These are phyloP conservation scores for Selenia dentaria DNA, from an alignment of 2,888 invertebrate genomes.

Conservation along the genomic window DNA sequence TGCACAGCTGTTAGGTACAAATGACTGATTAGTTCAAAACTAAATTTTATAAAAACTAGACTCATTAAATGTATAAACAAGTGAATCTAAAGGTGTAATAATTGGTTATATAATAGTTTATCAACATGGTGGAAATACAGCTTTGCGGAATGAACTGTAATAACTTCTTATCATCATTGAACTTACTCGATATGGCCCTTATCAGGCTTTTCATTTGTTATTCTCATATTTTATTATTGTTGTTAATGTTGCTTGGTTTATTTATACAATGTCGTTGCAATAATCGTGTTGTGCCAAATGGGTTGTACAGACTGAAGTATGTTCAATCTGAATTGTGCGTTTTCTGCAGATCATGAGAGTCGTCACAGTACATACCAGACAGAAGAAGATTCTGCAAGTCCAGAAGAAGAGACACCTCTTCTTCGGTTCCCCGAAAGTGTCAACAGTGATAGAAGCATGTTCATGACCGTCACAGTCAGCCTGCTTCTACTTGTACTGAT, in stretches of 20 bases:
- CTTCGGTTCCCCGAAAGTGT: slow-evolving; percentile 46
- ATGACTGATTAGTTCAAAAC: background rate
- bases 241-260: background rate
- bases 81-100: background rate
- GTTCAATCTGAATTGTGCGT: slow-evolving; percentile 8
- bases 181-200: background rate
- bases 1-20: background rate
- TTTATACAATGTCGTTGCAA: background rate
- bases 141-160: slow-evolving; percentile 24
- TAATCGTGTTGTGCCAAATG: slow-evolving; percentile 3
- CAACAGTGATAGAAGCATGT: slow-evolving; percentile 28
- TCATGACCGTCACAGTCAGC: slow-evolving; percentile 49
- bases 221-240: too few relatives aligned
- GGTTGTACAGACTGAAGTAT: slow-evolving; percentile 1
- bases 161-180: slow-evolving; percentile 10
- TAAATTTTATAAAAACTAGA: background rate
- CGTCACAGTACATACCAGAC: slow-evolving; percentile 49
- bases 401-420: slow-evolving; percentile 57
- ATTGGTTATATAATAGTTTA: background rate
- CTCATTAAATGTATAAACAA: background rate
- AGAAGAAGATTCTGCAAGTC: slow-evolving; percentile 29
- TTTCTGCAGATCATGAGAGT: slow-evolving; percentile 61
- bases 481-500: slow-evolving; percentile 54
- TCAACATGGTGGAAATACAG: slow-evolving; percentile 27
- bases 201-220: slow-evolving; percentile 14